Evolutionary conservation across 2,797 vertebrate genomes (phyloP).

Genomic region (Anolis apletophallus): DNA sequence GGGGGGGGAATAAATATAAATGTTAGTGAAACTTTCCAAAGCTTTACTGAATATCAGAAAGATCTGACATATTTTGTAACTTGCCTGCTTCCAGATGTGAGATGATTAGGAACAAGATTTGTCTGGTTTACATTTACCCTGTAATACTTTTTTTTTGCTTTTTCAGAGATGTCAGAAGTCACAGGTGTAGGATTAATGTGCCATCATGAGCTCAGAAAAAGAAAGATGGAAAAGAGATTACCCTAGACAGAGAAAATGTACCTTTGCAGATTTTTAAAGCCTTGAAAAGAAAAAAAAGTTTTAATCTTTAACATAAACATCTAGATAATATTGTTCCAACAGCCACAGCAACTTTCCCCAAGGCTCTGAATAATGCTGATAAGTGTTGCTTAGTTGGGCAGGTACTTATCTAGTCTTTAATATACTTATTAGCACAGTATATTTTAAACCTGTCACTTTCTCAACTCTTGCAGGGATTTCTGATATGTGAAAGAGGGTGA

Average conservation of each 20-base stretch:
- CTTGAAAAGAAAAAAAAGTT: background rate
- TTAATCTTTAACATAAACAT: background rate
- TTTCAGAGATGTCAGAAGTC: conserved; percentile 17
- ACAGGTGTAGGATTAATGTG: conserved; percentile 22
- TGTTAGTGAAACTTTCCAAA: background rate
- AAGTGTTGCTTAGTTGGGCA: background rate
- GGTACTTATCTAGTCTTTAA: background rate
- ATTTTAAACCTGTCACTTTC: background rate
- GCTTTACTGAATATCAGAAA: conserved; percentile 3
- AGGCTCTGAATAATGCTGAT: background rate
- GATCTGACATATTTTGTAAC: conserved; percentile 1
- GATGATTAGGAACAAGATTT: background rate
- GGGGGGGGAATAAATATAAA: too few species aligned
- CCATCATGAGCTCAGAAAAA: conserved; percentile 7
- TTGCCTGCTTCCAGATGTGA: conserved; percentile 4
- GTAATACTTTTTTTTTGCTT: background rate
- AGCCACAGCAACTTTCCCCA: background rate
- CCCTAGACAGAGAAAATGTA: background rate
- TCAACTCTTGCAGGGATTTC: background rate
- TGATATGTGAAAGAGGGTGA: background rate
- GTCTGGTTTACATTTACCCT: conserved; percentile 56
- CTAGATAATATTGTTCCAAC: background rate
- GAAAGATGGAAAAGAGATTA: background rate
- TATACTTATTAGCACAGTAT: background rate
- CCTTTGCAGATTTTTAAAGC: background rate